Percentiles rank a stretch among this genome's conserved stretches.
phyloP scores from a whole-genome alignment of 35 echinoderm and acorn worm genomes.

The Patiria miniata region DNA sequence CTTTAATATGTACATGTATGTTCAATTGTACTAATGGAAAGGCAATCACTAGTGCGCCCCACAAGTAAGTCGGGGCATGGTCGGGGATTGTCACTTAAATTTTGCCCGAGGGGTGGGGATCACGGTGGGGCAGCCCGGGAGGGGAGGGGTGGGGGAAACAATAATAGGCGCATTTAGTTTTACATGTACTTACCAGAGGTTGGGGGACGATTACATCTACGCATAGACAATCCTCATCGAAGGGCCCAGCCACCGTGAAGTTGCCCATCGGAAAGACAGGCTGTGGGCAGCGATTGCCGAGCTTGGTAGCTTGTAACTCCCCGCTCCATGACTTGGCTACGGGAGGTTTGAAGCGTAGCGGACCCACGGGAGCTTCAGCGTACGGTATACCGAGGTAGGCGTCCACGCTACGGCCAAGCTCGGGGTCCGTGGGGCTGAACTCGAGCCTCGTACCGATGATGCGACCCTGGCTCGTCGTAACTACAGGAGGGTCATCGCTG shows the following conservation, averaged over 20 bases:
- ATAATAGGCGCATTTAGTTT: too few species aligned
- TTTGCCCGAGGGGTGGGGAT: too few species aligned
- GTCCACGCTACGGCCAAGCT: conserved; percentile 18
- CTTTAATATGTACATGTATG: too few species aligned
- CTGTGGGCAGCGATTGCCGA: background rate
- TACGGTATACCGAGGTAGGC: conserved; percentile 56
- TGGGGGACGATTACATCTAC: conserved; percentile 32
- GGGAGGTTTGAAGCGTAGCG: conserved; percentile 57
- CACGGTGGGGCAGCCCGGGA: too few species aligned
- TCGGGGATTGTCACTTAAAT: too few species aligned
- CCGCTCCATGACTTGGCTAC: conserved; percentile 38
- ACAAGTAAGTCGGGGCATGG: too few species aligned
- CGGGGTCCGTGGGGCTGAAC: background rate
- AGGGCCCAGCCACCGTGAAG: background rate
- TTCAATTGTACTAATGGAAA: too few species aligned
- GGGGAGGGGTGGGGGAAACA: too few species aligned
- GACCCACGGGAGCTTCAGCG: conserved; percentile 55
- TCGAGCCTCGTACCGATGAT: background rate
- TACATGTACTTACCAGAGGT: conserved; percentile 23
- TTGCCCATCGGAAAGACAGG: background rate
- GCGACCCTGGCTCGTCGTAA: conserved; percentile 3
- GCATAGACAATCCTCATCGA: conserved; percentile 33
- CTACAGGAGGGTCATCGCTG: conserved; percentile 1
- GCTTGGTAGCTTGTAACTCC: background rate
- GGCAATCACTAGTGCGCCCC: too few species aligned